Percentiles rank a stretch among this genome's conserved stretches.
Conservation (phyloP, 1,140 invertebrate genomes). For the Achroia grisella region DNA sequence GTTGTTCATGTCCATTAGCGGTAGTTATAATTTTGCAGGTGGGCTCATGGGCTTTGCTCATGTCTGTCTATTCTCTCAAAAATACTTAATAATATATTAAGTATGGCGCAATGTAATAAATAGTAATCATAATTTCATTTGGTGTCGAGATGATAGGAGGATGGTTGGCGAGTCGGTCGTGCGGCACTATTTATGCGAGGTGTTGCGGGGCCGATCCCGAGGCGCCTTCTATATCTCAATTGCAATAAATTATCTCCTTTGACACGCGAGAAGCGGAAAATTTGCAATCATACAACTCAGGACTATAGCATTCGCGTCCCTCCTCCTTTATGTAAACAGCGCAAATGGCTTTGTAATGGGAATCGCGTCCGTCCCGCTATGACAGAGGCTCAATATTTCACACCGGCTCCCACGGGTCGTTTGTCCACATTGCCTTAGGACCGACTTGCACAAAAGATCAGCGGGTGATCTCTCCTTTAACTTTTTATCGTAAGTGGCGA, state of each 20-base stretch:
- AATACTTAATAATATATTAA: too few relatives aligned
- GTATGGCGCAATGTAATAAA: conserved; percentile 23
- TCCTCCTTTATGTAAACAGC: conserved; percentile 52
- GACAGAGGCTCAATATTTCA: conserved; percentile 56
- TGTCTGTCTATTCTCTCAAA: too few relatives aligned
- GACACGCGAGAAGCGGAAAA: conserved; percentile 58
- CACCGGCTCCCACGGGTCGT: conserved; percentile 46
- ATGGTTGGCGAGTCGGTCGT: conserved; percentile 31
- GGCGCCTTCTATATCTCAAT: conserved; percentile 51
- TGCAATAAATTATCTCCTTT: conserved; percentile 61
- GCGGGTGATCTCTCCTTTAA: conserved; percentile 57
- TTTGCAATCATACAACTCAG: conserved; percentile 45
- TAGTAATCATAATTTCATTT: conserved; percentile 52
- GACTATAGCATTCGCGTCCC: conserved; percentile 24
- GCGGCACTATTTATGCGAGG: conserved; percentile 47
- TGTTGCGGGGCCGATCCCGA: conserved; percentile 35
- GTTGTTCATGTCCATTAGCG: too few relatives aligned
- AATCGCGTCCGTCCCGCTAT: conserved; percentile 42
- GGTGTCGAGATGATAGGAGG: conserved; percentile 40
- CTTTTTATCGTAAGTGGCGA: conserved; percentile 66
- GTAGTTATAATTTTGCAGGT: too few relatives aligned
- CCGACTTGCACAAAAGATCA: conserved; percentile 50
- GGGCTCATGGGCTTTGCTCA: too few relatives aligned
- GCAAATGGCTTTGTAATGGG: conserved; percentile 59
- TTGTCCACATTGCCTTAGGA: conserved; percentile 51